Evolutionary conservation across 2,797 vertebrate species (phyloP), one percentile per base, ranked within the genome.

Genomic region (Sebastes trivittatus): DNA sequence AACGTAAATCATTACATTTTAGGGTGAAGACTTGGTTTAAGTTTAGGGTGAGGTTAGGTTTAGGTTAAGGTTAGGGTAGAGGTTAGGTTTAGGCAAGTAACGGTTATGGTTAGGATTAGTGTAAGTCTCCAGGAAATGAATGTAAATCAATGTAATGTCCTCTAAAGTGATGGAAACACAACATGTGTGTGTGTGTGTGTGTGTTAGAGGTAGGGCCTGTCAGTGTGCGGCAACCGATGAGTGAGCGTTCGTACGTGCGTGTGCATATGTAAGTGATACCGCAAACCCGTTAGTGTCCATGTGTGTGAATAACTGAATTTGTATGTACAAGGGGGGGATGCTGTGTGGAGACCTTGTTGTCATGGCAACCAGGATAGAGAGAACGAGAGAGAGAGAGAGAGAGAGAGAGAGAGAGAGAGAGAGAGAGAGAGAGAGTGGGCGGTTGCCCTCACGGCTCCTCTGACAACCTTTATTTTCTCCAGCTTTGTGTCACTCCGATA

Each of bases 221-320:
- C 65, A 30, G 32, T 38, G 32, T 70, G 42, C 16, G n/a, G 58
- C 23, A 62, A 69, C 22, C 71, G 69, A 84, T 67, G 76, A 72
- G 52, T 72, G 70, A 77, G 46, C 4, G 18, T 69, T 78, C 7
- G 42, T 85, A 83, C 82, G 84, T 92, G 94, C 3, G 14, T 70
- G 72, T 20, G 91, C 90, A 93, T 93, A 87, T 72, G 71, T 92
- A 89, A 93, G 88, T 20, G 72, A 85, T 85, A 84, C 84, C 3
- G 84, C 86, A 85, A 86, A 90, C 68, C 84, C 10, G 75, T 90
- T 86, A 82, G 88, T 87, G 88, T 93, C 88, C 91, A 88, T 89
- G 90, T 89, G 90, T 93, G 91, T 92, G 95, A 94, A 95, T 95
- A 95, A 94, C 93, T 93, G 94, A 95, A 94, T 95, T 93, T 93